Evolutionary conservation across 64 coral and sea anemone species (phyloP).

Genomic region (Dendronephthya gigantea): DNA sequence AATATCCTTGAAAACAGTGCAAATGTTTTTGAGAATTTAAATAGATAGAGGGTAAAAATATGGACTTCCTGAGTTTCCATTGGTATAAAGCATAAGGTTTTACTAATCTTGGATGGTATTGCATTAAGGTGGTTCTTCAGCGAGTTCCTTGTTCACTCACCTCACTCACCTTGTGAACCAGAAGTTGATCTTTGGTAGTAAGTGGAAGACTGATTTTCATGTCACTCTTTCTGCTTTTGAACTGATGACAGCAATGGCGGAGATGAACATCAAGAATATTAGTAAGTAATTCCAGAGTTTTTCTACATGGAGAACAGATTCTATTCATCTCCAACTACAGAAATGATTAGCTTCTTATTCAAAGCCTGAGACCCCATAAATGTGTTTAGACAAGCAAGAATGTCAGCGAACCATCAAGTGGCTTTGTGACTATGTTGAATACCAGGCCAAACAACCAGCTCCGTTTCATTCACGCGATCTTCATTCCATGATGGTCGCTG

Average conservation of each 20-base stretch:
- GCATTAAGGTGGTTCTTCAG: conserved; percentile 9
- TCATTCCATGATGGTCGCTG: conserved; percentile 90
- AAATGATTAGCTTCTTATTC: no score
- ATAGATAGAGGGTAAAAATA: no score
- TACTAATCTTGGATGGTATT: not conserved
- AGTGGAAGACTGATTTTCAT: conserved; percentile 84
- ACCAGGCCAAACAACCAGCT: conserved; percentile 88
- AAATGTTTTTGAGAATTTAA: no score
- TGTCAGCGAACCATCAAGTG: conserved; percentile 91
- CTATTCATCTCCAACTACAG: not conserved
- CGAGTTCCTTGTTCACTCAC: conserved; percentile 71
- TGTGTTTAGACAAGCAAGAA: conserved; percentile 57
- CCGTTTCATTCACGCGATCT: conserved; percentile 87
- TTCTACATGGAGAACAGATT: no score
- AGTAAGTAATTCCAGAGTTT: conserved; percentile 27
- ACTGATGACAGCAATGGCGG: conserved; percentile 58
- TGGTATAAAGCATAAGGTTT: not conserved
- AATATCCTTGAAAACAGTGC: no score
- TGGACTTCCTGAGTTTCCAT: no score
- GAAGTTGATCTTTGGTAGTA: conserved; percentile 87
- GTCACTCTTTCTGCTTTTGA: conserved; percentile 84
- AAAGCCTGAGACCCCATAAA: no score
- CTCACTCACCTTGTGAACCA: conserved; percentile 74
- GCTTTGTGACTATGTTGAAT: conserved; percentile 90
- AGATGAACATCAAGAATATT: conserved; percentile 56